Evolutionary conservation across 1,140 invertebrate genomes (phyloP).

Genomic region (Orchesella cincta): DNA sequence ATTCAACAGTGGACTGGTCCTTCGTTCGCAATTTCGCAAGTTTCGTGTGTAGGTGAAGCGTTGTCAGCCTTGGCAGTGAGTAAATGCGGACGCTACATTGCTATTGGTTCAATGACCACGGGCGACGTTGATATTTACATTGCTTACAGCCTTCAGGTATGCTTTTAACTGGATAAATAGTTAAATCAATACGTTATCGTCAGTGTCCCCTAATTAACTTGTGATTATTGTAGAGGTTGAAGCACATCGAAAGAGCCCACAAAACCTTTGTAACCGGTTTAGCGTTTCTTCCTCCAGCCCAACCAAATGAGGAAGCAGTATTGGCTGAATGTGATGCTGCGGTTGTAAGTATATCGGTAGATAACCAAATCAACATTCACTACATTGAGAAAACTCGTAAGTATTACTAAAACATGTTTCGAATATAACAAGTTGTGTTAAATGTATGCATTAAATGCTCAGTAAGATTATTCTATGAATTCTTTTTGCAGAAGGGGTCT

Average conservation of each 20-base stretch:
- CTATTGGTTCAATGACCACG: constrained; percentile 87
- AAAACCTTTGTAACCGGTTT: constrained; percentile 92
- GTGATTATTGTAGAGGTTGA: constrained; percentile 66
- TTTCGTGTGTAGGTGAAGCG: constrained; percentile 68
- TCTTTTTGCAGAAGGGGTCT: constrained; percentile 69
- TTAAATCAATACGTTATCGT: constrained; percentile 11
- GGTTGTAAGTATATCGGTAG: constrained; percentile 89
- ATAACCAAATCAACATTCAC: constrained; percentile 89
- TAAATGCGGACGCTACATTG: constrained; percentile 86
- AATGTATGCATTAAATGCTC: neutral
- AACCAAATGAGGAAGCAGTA: constrained; percentile 66
- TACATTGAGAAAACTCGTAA: constrained; percentile 67
- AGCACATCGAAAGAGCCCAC: constrained; percentile 80
- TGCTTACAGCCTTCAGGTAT: constrained; percentile 86
- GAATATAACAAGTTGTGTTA: neutral
- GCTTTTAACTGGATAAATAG: neutral
- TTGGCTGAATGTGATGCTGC: constrained; percentile 72
- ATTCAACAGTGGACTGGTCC: constrained; percentile 70
- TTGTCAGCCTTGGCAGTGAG: constrained; percentile 83
- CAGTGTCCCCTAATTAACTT: neutral
- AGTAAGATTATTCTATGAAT: constrained; percentile 38
- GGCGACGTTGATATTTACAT: constrained; percentile 88
- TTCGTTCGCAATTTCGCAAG: constrained; percentile 60
- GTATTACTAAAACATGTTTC: no score
- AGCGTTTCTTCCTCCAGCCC: constrained; percentile 75